A percentile compares a stretch with the other conserved stretches of the same genome.
These are phyloP conservation scores for Telenomus remus DNA, from an alignment of 1,140 invertebrate species.

Conservation along the genomic window DNA sequence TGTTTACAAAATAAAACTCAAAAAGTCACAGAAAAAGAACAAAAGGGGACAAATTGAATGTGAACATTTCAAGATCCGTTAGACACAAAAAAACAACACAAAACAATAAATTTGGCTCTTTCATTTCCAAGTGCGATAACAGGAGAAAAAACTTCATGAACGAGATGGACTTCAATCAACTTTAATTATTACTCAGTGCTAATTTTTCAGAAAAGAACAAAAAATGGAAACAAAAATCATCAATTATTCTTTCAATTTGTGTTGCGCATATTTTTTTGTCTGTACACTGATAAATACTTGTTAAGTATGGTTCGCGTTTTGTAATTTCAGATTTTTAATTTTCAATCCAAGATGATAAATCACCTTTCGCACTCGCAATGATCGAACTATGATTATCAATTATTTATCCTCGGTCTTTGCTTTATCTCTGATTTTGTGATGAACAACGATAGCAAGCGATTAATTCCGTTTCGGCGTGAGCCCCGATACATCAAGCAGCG, in stretches of 20 bases:
- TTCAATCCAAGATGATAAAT: slow-evolving; percentile 31
- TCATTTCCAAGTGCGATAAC: not conserved
- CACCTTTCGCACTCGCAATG: slow-evolving; percentile 14
- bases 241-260: too few species aligned
- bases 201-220: too few species aligned
- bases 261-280: too few species aligned
- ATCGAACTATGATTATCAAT: slow-evolving; percentile 32
- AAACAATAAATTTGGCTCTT: not conserved
- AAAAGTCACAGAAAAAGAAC: slow-evolving; percentile 7
- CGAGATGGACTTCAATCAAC: too few species aligned
- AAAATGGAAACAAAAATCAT: too few species aligned
- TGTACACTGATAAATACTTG: too few species aligned
- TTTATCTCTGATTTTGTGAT: slow-evolving; percentile 36
- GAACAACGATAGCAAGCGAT: slow-evolving; percentile 34
- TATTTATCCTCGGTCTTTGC: slow-evolving; percentile 16
- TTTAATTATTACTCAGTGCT: too few species aligned
- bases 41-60: slow-evolving; percentile 12
- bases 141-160: too few species aligned
- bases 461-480: slow-evolving; percentile 24
- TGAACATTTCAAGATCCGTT: slow-evolving; percentile 10
- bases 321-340: slow-evolving; percentile 10
- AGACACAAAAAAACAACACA: not conserved
- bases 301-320: too few species aligned
- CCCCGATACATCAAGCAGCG: slow-evolving; percentile 25
- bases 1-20: slow-evolving; percentile 25